A percentile compares a stretch with the other conserved stretches of the same genome.
phyloP scores from a whole-genome alignment of 2,888 invertebrate species.

The Meloe dianella region DNA sequence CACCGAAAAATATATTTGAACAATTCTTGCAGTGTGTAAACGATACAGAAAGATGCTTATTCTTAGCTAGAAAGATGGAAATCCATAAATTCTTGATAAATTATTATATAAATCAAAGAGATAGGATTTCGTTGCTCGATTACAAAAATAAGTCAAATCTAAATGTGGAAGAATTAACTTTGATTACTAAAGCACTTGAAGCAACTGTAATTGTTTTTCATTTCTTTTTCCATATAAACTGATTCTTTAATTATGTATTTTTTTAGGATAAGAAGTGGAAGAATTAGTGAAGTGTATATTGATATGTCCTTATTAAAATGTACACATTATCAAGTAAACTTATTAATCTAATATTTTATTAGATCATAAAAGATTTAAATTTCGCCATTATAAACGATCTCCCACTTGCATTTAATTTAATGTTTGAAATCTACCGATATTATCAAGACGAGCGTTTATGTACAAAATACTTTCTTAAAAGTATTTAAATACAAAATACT shows the following conservation, averaged over 20 bases:
- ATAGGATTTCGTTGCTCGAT: constrained; percentile 66
- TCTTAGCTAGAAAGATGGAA: constrained; percentile 68
- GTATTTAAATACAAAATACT: no score
- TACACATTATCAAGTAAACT: no score
- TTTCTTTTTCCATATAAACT: constrained; percentile 13
- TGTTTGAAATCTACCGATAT: no score
- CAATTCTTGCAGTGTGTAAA: constrained; percentile 49
- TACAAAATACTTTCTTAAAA: no score
- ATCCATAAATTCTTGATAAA: constrained; percentile 73
- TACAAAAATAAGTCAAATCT: constrained; percentile 63
- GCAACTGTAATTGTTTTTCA: constrained; percentile 38
- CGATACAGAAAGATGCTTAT: constrained; percentile 63
- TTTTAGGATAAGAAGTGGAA: constrained; percentile 51
- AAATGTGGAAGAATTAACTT: constrained; percentile 53
- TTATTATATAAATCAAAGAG: constrained; percentile 66
- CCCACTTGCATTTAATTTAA: no score
- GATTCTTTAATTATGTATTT: constrained; percentile 17
- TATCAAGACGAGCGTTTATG: no score
- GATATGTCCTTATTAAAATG: no score
- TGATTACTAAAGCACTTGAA: constrained; percentile 72
- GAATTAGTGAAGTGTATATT: constrained; percentile 38
- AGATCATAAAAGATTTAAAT: no score
- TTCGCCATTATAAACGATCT: no score
- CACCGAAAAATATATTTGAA: constrained; percentile 59
- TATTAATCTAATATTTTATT: no score